Evolutionary conservation across 2,797 vertebrate genomes (phyloP), one percentile per base, ranked within the genome.

Genomic region (Sebastes matsubarae): DNA sequence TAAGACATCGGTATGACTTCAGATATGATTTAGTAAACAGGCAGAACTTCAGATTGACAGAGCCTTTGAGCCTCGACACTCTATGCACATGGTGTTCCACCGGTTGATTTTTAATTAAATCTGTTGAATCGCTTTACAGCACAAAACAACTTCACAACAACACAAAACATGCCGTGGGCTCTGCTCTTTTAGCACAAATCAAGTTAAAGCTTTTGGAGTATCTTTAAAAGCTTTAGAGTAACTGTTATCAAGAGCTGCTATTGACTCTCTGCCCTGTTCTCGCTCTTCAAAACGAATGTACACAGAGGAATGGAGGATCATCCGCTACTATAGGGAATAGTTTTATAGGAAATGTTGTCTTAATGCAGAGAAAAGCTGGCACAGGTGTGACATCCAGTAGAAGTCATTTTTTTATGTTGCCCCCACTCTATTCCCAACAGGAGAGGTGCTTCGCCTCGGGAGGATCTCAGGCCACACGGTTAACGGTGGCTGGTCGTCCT

Each of bases 401-500:
- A 61, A 50, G 13, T 29, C 8, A 54, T 68, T 59, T 54, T 54
- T 65, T 8, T 4, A 4, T 25, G 9, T 64, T 70, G 25, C 38
- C 7, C 11, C 9, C 34, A 30, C 38, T 84, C 12, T 74, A 16
- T 58, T 18, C 27, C 50, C 24, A 18, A 91, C 93, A 88, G 98
- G 97, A 3, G 97, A 98, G 85, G 96, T 98, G 83, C 95, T 99
- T 79, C 97, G 96, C 3, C 95, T 98, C 2, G 97, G 98, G 16
- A 94, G 96, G 59, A 96, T 97, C 73, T 96, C 97, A 0, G 96
- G 97, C 52, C 97, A 98, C 86, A 96, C 96, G 0, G 92, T 98
- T 68, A 98, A 98, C 0, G 98, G 98, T 0, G 98, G 96, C 29
- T 99, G 98, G 98, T 97, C 98, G 0, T 89, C 96, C 22, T 99